Conservation (phyloP, 2,113 vertebrate species). For the Clarias gariepinus region DNA sequence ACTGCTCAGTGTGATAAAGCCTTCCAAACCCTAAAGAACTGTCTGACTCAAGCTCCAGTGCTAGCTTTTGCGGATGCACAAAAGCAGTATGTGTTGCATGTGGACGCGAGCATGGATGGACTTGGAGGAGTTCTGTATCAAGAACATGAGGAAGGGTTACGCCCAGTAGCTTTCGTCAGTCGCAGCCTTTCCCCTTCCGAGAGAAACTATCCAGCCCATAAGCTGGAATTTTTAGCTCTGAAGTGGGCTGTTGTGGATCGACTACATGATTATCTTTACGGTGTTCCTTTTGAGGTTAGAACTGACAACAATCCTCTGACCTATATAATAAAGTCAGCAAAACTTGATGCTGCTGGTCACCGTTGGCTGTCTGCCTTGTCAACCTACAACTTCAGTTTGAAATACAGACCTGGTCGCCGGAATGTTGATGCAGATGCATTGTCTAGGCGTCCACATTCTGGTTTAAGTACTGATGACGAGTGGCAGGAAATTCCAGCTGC, state of each 20-base stretch:
- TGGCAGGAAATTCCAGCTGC: conserved; percentile 9
- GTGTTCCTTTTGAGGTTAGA: not conserved
- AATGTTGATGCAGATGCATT: too few relatives aligned
- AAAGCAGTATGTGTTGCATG: not conserved
- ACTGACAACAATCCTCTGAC: too few relatives aligned
- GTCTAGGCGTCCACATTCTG: too few relatives aligned
- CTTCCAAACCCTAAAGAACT: not conserved
- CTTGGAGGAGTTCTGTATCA: not conserved
- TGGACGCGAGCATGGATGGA: not conserved
- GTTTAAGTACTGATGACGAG: not conserved
- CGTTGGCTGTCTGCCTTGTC: too few relatives aligned
- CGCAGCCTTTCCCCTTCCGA: conserved; percentile 21
- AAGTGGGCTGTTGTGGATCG: not conserved
- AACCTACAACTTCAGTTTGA: too few relatives aligned
- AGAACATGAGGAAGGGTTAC: not conserved
- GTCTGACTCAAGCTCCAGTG: not conserved
- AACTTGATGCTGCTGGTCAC: too few relatives aligned
- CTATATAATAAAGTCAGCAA: too few relatives aligned
- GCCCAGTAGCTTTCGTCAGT: conserved; percentile 17
- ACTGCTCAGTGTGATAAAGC: not conserved
- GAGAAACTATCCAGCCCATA: conserved; percentile 7
- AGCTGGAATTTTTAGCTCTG: conserved; percentile 31
- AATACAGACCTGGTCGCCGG: too few relatives aligned
- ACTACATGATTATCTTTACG: not conserved
- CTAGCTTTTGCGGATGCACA: not conserved